phyloP scores from a whole-genome alignment of 2,888 invertebrate genomes.

The Digitonthophagus gazella region DNA sequence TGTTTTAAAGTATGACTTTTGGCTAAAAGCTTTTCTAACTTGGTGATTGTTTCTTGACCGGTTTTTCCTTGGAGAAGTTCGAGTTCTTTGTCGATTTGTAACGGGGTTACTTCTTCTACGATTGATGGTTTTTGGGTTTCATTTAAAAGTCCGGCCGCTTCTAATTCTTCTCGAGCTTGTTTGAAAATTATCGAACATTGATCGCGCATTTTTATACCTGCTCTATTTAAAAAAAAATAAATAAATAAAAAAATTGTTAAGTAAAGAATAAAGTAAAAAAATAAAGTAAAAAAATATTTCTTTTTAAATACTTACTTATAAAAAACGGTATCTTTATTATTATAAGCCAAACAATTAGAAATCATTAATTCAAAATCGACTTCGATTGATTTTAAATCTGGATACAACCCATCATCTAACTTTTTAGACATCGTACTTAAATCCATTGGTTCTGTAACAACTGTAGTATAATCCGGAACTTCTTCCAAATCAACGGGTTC shows the following conservation, averaged over 20 bases:
- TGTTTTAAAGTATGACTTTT: slow-evolving; percentile 63
- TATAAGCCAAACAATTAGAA: slow-evolving; percentile 91
- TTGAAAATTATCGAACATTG: slow-evolving; percentile 80
- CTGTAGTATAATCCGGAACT: slow-evolving; percentile 87
- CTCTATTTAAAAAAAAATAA: slow-evolving; percentile 50
- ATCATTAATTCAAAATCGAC: slow-evolving; percentile 95
- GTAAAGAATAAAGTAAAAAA: not conserved
- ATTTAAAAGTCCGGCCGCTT: slow-evolving; percentile 58
- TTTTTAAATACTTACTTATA: slow-evolving; percentile 61
- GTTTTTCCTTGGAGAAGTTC: slow-evolving; percentile 49
- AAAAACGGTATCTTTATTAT: slow-evolving; percentile 92
- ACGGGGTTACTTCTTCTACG: slow-evolving; percentile 52
- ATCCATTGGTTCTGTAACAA: slow-evolving; percentile 86
- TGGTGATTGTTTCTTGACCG: slow-evolving; percentile 49
- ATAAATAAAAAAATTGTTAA: not conserved
- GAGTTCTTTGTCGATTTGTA: slow-evolving; percentile 58
- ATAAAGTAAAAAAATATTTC: not conserved
- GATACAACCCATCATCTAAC: slow-evolving; percentile 67
- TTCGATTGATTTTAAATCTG: slow-evolving; percentile 75
- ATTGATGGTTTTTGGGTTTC: slow-evolving; percentile 46
- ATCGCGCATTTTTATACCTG: slow-evolving; percentile 86
- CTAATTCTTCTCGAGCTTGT: slow-evolving; percentile 72
- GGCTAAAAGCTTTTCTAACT: slow-evolving; percentile 62
- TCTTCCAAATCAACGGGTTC: slow-evolving; percentile 87
- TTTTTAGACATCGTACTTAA: slow-evolving; percentile 82